Percentiles rank a stretch among this genome's conserved stretches.
Conservation (phyloP, 2,113 vertebrate species). For the Apeltes quadracus region DNA sequence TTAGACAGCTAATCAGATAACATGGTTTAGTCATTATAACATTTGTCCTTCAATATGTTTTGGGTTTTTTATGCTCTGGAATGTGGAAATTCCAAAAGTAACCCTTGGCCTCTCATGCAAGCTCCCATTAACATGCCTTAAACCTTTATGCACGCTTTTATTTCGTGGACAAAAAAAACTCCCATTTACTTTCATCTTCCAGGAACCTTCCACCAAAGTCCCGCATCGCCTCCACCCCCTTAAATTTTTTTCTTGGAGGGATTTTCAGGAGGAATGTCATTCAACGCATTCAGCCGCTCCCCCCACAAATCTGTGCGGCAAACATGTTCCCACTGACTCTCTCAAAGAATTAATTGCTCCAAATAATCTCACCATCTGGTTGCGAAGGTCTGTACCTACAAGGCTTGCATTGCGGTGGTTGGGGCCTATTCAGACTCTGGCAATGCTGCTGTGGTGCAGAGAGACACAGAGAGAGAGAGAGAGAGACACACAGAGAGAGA, state of each 20-base stretch:
- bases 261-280: constrained; percentile 82
- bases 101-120: constrained; percentile 71
- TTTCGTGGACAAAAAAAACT: constrained; percentile 62
- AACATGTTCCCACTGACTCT: constrained; percentile 97
- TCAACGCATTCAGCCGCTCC: constrained; percentile 86
- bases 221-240: constrained; percentile 31
- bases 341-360: constrained; percentile 99
- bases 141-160: constrained; percentile 66
- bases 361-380: constrained; percentile 99
- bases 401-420: constrained; percentile 88
- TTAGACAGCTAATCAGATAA: constrained; percentile 29
- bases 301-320: constrained; percentile 89
- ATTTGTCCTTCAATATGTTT: neutral
- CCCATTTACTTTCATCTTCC: constrained; percentile 58
- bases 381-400: constrained; percentile 92
- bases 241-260: constrained; percentile 75
- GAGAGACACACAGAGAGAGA: constrained; percentile 80
- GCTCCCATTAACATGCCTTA: constrained; percentile 76
- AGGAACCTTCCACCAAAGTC: constrained; percentile 48
- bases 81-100: constrained; percentile 60
- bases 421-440: constrained; percentile 89
- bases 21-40: neutral
- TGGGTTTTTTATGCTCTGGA: constrained; percentile 38
- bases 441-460: constrained; percentile 63
- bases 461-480: constrained; percentile 80